phyloP scores from a whole-genome alignment of 1,140 invertebrate genomes.

The Dreissena rostriformis region DNA sequence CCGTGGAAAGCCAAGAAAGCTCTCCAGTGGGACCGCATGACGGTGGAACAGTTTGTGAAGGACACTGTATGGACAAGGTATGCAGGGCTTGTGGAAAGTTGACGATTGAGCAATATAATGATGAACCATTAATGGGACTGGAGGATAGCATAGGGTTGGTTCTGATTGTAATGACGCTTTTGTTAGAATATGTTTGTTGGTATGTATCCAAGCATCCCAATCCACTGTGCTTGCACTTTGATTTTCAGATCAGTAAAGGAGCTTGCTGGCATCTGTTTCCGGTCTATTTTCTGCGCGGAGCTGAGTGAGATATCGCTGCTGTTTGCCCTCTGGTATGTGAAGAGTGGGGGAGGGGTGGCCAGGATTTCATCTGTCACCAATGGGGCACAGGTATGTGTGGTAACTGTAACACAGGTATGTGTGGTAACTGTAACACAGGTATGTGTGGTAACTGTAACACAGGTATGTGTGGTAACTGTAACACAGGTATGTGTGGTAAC shows the following conservation, averaged over 20 bases:
- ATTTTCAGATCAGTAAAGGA: conserved; percentile 50
- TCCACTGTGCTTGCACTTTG: no score
- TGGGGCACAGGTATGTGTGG: conserved; percentile 66
- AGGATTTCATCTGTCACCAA: conserved; percentile 54
- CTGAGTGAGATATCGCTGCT: conserved; percentile 77
- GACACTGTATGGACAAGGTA: conserved; percentile 74
- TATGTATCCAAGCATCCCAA: no score
- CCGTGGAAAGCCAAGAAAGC: conserved; percentile 79
- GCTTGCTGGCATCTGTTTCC: conserved; percentile 38
- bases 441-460: no score
- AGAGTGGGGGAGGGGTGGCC: conserved; percentile 62
- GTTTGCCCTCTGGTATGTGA: conserved; percentile 78
- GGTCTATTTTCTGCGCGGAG: conserved; percentile 69
- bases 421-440: no score
- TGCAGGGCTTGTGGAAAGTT: neutral
- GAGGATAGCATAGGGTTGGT: no score
- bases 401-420: no score
- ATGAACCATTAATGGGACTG: no score
- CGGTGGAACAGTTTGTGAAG: conserved; percentile 75
- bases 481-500: no score
- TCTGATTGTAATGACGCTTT: no score
- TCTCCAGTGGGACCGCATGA: conserved; percentile 79
- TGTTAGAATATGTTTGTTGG: no score
- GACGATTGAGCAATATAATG: no score
- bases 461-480: no score